Evolutionary conservation across 2,888 invertebrate species (phyloP), one percentile per base, ranked within the genome.

Genomic region (Tipula confusa): DNA sequence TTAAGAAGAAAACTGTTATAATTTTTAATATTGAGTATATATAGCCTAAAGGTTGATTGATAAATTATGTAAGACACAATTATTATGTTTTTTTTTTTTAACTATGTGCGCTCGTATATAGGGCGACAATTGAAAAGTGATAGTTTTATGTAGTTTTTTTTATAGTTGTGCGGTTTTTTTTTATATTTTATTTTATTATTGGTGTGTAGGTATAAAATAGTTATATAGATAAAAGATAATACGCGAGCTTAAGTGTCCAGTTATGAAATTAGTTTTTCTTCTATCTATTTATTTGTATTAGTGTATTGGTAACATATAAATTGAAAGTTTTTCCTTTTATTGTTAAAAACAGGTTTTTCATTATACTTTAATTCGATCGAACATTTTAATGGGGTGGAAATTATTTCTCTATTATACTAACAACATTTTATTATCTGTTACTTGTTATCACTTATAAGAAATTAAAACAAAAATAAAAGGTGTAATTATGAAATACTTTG

Each of bases 21-120:
- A 64, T 64, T 64, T 64, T 64, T 64, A 64, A 64, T 64, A 64
- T 64, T 64, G 64, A 64, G 64, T 64, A 64, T 64, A 64, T 64
- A 64, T 64, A 24, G 64, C 64, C 64, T 64, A 64, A 64, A 64
- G 64, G 64, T 64, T 64, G 64, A 64, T 64, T 64, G 64, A 64
- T 64, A 64, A 64, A 64, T 64, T 64, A 64, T 64, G 64, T 64
- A 64, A 64, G 64, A 64, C 64, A 64, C 64, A 64, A 64, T 64
- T 64, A 24, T 64, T 64, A 64, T 64, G 64, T 64, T 64, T 64
- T 64, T 64, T 64, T 64, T n/a, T 7, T 38, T n/a, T 43, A 24
- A 7, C 24, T 64, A 24, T 64, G 11, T 18, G 7, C 24, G 6
- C 64, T 4, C 15, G 9, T 43, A 64, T 64, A 64, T 64, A 64